Base-by-base conservation (phyloP, 2,888 invertebrate genomes). In the Pandemis corylana region DNA sequence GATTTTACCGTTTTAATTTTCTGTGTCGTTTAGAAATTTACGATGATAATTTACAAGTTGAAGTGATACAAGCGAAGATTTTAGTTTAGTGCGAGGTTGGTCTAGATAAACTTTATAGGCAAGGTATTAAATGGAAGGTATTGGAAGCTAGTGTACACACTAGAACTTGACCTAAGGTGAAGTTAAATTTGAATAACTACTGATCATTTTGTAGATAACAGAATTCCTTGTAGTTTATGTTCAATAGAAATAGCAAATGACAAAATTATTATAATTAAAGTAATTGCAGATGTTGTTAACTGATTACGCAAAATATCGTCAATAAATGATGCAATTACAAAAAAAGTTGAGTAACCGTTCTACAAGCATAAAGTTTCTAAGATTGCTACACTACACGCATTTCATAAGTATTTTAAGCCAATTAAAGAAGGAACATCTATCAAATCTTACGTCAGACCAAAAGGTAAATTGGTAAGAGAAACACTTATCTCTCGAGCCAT, bases 401-500 rank as follows among this genome's bases (percentile, higher is more conserved):
- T 10, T 44, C 44, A 44, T 9, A 4, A 28, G 44, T 46, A 51
- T 1, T 12, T 15, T 13, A 70, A 63, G 68, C 64, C 73, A 74
- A 69, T 74, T 70, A 66, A 62, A 53, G 65, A 61, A 15, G 69
- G 69, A 51, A 65, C 63, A 72, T 69, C 74, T 66, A 69, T 59
- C 44, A 59, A 7, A 74, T 74, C 74, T 74, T 59, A 69, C 69
- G 59, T 70, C 61, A 74, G 64, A 64, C 64, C 68, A 12, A 69
- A 73, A 71, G 61, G 65, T 71, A 76, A 76, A 62, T 76, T 65
- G 68, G 64, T 79, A 81, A 20, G 56, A 56, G 56, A 77, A 76
- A 76, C 73, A 59, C 68, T 78, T 78, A 73, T 77, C 76, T 77
- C 64, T 68, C 67, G 20, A 85, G 89, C 89, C 91, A 87, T 85